These are phyloP conservation scores for Nyctibius grandis DNA, from an alignment of 2,797 vertebrate genomes.

Conservation along the genomic window DNA sequence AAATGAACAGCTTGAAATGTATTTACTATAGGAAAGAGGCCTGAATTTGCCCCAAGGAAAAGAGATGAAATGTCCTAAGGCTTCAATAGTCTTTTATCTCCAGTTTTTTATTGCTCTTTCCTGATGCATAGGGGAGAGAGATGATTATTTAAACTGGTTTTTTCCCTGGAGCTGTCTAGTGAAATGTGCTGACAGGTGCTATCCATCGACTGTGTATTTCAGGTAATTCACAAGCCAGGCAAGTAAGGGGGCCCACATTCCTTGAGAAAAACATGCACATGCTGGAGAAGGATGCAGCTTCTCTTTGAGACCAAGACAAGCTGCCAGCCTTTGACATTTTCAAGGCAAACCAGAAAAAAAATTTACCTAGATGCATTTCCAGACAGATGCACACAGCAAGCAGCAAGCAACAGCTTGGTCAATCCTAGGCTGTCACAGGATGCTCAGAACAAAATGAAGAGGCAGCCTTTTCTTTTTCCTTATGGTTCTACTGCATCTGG, in stretches of 20 bases:
- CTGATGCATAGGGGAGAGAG: conserved; percentile 2
- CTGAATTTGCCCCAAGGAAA: conserved; percentile 25
- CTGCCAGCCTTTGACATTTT: conserved; percentile 2
- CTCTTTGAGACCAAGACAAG: conserved; percentile 9
- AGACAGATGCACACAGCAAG: background rate
- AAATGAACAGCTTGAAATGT: conserved; percentile 33
- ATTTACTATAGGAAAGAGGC: conserved; percentile 39
- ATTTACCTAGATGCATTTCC: background rate
- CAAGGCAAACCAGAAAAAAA: background rate
- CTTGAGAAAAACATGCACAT: background rate
- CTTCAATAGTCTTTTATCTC: conserved; percentile 46
- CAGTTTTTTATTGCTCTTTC: background rate
- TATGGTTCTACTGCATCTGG: background rate
- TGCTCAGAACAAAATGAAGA: background rate
- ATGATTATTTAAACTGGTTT: conserved; percentile 41
- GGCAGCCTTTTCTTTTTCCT: background rate
- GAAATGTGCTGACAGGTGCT: background rate
- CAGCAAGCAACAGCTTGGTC: background rate
- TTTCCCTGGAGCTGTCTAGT: conserved; percentile 20
- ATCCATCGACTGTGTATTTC: background rate
- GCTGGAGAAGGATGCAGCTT: background rate
- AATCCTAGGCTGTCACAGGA: background rate
- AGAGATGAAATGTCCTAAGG: conserved; percentile 40
- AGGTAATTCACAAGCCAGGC: conserved; percentile 5
- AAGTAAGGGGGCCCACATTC: background rate